Percentiles rank a stretch among this genome's conserved stretches.
phyloP scores from a whole-genome alignment of 2,888 invertebrate species.

The Ellobium chinense region DNA sequence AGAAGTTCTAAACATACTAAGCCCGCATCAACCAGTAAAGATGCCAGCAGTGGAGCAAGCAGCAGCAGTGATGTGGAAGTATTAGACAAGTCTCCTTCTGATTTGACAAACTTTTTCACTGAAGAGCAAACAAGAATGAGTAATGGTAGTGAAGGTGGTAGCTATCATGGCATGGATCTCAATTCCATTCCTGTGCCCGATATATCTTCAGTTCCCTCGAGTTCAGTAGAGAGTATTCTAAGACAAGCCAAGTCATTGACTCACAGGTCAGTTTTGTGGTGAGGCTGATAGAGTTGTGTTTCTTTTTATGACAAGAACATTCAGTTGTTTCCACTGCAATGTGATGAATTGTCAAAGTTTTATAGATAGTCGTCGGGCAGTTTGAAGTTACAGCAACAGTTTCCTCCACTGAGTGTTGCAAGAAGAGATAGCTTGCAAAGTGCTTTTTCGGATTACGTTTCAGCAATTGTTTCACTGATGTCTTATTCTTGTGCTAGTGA shows the following conservation, averaged over 20 bases:
- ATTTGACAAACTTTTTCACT: background rate
- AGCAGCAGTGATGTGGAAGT: slow-evolving; percentile 15
- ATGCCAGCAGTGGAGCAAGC: background rate
- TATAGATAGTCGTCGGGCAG: no score
- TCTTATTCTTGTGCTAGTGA: no score
- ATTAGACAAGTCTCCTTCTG: slow-evolving; percentile 13
- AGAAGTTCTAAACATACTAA: background rate
- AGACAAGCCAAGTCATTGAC: background rate
- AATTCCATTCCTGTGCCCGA: background rate
- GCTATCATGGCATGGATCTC: background rate
- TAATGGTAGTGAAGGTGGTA: background rate
- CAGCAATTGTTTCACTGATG: no score
- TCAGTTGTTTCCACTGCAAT: no score
- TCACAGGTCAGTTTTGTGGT: background rate
- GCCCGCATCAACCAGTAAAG: background rate
- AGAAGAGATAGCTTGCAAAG: no score
- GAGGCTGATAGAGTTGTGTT: no score
- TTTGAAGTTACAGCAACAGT: no score
- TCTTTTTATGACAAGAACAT: no score
- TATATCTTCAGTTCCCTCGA: background rate
- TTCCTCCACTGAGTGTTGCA: no score
- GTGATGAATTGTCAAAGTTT: no score
- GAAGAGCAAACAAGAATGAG: background rate
- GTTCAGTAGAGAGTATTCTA: background rate
- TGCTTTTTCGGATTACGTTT: no score